These are phyloP conservation scores for Nibea albiflora DNA, from an alignment of 2,113 vertebrate species.

Conservation along the genomic window DNA sequence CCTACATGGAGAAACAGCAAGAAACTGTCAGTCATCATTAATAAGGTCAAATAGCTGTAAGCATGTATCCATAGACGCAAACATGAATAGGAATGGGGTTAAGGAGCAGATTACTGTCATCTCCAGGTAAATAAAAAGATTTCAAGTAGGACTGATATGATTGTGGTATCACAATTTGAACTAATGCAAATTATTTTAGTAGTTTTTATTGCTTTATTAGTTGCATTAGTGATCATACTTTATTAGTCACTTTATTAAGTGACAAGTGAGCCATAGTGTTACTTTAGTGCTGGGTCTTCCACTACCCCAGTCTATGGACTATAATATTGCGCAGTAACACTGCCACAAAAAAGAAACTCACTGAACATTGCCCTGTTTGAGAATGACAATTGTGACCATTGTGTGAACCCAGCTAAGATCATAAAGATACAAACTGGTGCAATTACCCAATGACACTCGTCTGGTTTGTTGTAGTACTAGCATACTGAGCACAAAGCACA, in stretches of 20 bases:
- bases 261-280: no score
- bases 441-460: not conserved
- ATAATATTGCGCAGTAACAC: no score
- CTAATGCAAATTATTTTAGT: no score
- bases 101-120: not conserved
- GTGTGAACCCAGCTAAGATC: not conserved
- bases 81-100: conserved; percentile 20
- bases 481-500: not conserved
- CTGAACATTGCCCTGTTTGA: not conserved
- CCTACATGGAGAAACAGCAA: conserved; percentile 16
- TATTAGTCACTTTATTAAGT: no score
- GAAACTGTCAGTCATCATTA: conserved; percentile 40
- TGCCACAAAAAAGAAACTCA: not conserved
- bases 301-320: no score
- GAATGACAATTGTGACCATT: not conserved
- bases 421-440: not conserved
- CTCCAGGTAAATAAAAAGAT: not conserved
- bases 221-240: no score
- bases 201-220: no score
- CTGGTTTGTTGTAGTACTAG: not conserved
- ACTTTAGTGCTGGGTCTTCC: no score
- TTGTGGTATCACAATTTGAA: not conserved
- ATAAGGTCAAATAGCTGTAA: conserved; percentile 49
- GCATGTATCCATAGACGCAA: conserved; percentile 24
- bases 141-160: not conserved